Base-by-base conservation (phyloP, 2,113 vertebrate species). In the Gallinago jamesoni region DNA sequence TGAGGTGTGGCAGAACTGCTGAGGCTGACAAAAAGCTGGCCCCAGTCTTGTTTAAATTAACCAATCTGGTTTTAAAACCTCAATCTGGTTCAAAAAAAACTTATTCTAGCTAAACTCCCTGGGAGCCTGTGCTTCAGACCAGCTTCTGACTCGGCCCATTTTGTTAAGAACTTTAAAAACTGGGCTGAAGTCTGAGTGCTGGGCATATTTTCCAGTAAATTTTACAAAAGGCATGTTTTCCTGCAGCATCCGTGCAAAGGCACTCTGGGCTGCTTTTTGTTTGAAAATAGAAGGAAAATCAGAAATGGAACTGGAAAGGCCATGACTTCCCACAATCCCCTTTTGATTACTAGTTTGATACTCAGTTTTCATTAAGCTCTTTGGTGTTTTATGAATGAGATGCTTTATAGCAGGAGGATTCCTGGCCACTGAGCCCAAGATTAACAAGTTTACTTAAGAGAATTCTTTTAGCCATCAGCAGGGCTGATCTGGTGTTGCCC, bases 1-100 rank as follows among this genome's bases (percentile, higher is more conserved):
- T 94, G 68, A 94, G 90, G 74, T 82, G 17, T 93, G 68, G 91
- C 59, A 94, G 80, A 87, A 96, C 84, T 96, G 94, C 91, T 96
- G 90, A 96, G 78, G 67, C 47, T 39, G 50, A 52, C 83, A 94
- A 73, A 95, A 96, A 63, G 28, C 48, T 84, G 64, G 69, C 84
- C 78, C 27, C 57, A 72, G 48, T 52, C 77, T 76, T 19, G 57
- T 89, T 89, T 79, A 87, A 95, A 94, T 93, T 56, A 82, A 90
- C 72, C 16, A 82, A 48, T 53, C 53, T 87, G 41, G 48, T 83
- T 95, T 87, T 75, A 73, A 93, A 87, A 80, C 45, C 63, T 79
- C 39, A 62, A 30, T 79, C 74, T 73, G 48, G 33, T 95, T 84
- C 45, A 23, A 43, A 92, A 47, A 67, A n/a, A 30, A 1, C 14